A percentile compares a stretch with the other conserved stretches of the same genome.
phyloP scores from a whole-genome alignment of 2,113 vertebrate genomes.

The Nesoenas mayeri region DNA sequence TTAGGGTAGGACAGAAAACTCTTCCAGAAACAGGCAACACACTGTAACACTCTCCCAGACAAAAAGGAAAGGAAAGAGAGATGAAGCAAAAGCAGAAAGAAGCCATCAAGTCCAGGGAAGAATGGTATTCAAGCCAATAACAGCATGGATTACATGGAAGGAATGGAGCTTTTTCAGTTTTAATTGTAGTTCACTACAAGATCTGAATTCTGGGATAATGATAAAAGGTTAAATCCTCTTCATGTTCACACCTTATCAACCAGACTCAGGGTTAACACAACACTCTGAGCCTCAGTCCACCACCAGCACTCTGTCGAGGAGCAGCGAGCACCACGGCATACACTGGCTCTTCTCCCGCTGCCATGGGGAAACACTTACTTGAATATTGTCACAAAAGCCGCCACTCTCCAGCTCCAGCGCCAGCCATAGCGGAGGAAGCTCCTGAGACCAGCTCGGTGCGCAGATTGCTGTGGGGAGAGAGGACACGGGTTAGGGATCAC shows the following conservation, averaged over 20 bases:
- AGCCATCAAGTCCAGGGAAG: neutral
- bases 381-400: conserved; percentile 85
- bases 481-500: neutral
- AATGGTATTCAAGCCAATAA: neutral
- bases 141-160: neutral
- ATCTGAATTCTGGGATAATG: neutral
- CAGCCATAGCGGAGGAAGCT: conserved; percentile 92
- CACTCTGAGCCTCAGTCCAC: neutral
- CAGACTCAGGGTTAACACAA: neutral
- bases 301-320: neutral
- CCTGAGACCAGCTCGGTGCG: conserved; percentile 85
- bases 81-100: neutral
- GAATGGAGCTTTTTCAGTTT: neutral
- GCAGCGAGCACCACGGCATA: neutral
- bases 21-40: neutral
- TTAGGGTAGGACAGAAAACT: neutral
- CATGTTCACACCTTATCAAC: rapidly evolving
- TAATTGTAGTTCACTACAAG: neutral
- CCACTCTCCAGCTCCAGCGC: conserved; percentile 95
- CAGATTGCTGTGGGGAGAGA: conserved; percentile 77
- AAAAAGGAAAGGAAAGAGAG: neutral
- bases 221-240: neutral
- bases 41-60: neutral
- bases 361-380: conserved; percentile 78
- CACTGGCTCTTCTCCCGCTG: neutral